These are phyloP conservation scores for Dynastes grantii DNA, from an alignment of 2,888 invertebrate species.

Conservation along the genomic window DNA sequence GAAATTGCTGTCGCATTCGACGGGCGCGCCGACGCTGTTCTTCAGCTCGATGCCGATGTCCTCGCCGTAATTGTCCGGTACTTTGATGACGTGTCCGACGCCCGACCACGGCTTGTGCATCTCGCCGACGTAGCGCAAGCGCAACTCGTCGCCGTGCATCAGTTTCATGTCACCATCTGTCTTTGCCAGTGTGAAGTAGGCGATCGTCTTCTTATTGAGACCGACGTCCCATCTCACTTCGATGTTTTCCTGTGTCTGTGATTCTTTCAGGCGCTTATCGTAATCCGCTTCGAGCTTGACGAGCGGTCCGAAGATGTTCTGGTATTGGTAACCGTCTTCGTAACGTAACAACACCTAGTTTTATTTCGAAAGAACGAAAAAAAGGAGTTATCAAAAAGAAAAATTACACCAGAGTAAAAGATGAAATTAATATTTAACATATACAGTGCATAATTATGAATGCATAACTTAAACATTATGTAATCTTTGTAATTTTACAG, in stretches of 20 bases:
- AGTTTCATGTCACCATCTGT: constrained; percentile 99
- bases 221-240: constrained; percentile 99
- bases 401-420: no score
- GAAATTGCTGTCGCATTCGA: constrained; percentile 95
- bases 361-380: no score
- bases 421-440: no score
- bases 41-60: constrained; percentile 98
- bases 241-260: constrained; percentile 98
- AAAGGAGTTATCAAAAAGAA: no score
- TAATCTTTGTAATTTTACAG: no score
- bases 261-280: constrained; percentile 97
- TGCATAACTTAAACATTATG: no score
- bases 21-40: constrained; percentile 93
- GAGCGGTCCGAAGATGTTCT: constrained; percentile 97
- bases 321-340: constrained; percentile 99
- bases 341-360: constrained; percentile 77
- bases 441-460: no score
- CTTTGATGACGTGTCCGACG: constrained; percentile 97
- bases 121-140: constrained; percentile 94
- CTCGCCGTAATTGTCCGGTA: constrained; percentile 96
- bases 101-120: constrained; percentile 97
- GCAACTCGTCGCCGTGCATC: constrained; percentile 98
- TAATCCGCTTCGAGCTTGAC: constrained; percentile 99
- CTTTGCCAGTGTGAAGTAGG: constrained; percentile 97
- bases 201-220: constrained; percentile 97